A percentile compares a stretch with the other conserved stretches of the same genome.
Conservation (phyloP, 2,888 invertebrate genomes). For the Nudaria mundana region DNA sequence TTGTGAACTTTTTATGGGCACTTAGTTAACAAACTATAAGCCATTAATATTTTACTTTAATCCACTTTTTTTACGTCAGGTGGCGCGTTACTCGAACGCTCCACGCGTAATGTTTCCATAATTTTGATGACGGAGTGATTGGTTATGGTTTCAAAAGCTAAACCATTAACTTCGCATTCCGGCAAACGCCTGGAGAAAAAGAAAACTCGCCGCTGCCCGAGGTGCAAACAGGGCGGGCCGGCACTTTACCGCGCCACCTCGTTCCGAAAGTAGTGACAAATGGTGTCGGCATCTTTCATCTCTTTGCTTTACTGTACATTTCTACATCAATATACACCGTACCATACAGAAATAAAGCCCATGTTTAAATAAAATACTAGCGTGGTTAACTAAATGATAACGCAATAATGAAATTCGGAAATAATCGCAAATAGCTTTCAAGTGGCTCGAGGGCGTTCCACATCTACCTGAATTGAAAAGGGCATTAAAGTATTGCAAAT, state of each 20-base stretch:
- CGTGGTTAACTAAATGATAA: slow-evolving; percentile 67
- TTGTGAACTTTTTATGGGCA: slow-evolving; percentile 13
- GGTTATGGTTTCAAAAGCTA: slow-evolving; percentile 62
- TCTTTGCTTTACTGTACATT: slow-evolving; percentile 39
- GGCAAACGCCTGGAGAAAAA: slow-evolving; percentile 46
- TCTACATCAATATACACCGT: slow-evolving; percentile 42
- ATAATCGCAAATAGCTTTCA: slow-evolving; percentile 74
- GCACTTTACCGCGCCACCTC: slow-evolving; percentile 67
- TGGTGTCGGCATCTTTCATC: slow-evolving; percentile 78
- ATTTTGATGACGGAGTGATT: slow-evolving; percentile 72
- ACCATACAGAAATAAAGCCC: slow-evolving; percentile 28
- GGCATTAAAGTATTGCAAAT: slow-evolving; percentile 48
- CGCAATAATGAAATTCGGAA: slow-evolving; percentile 74
- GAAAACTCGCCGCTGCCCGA: slow-evolving; percentile 47
- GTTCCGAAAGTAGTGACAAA: slow-evolving; percentile 77
- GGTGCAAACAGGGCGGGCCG: slow-evolving; percentile 75
- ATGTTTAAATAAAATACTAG: slow-evolving; percentile 19
- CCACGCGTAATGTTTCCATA: slow-evolving; percentile 52
- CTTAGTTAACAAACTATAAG: slow-evolving; percentile 24
- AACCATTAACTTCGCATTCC: slow-evolving; percentile 71
- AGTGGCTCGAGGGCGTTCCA: slow-evolving; percentile 49
- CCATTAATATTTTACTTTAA: slow-evolving; percentile 24
- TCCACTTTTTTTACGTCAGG: slow-evolving; percentile 29
- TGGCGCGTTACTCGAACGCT: slow-evolving; percentile 26
- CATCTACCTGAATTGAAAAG: slow-evolving; percentile 59